phyloP scores from a whole-genome alignment of 2,113 vertebrate genomes.

The Tylochromis polylepis region DNA sequence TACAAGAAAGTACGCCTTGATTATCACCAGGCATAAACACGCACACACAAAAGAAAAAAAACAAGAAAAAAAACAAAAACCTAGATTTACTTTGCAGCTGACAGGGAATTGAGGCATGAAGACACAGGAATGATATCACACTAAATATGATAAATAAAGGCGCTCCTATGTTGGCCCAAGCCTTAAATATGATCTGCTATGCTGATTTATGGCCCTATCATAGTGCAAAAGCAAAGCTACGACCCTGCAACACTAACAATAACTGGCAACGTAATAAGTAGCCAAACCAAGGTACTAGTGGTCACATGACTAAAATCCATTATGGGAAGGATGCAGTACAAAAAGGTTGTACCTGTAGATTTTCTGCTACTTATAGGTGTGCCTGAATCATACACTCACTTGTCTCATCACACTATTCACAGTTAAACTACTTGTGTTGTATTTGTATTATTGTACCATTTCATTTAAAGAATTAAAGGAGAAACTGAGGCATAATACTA shows the following conservation, averaged over 20 bases:
- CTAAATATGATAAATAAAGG: slow-evolving; percentile 53
- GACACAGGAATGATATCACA: slow-evolving; percentile 40
- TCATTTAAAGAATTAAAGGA: not conserved
- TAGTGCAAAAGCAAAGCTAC: not conserved
- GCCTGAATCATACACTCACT: not conserved
- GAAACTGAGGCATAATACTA: not conserved
- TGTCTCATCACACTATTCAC: not conserved
- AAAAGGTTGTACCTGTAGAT: not conserved
- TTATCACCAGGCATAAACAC: not conserved
- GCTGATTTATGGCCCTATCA: slow-evolving; percentile 34
- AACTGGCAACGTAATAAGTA: slow-evolving; percentile 44
- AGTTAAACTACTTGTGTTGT: not conserved
- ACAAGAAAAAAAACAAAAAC: not conserved
- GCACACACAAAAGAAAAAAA: not conserved
- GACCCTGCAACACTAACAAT: slow-evolving; percentile 22
- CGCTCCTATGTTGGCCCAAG: slow-evolving; percentile 4
- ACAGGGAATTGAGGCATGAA: slow-evolving; percentile 15
- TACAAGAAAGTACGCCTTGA: not conserved
- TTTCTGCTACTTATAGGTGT: not conserved
- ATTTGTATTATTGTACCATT: not conserved
- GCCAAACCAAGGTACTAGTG: slow-evolving; percentile 4
- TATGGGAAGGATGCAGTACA: not conserved
- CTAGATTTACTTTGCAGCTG: slow-evolving; percentile 12
- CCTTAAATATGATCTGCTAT: slow-evolving; percentile 23
- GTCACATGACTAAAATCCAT: slow-evolving; percentile 3